A percentile compares a stretch with the other conserved stretches of the same genome.
Conservation (phyloP, 2,113 vertebrate species). For the Balaeniceps rex region DNA sequence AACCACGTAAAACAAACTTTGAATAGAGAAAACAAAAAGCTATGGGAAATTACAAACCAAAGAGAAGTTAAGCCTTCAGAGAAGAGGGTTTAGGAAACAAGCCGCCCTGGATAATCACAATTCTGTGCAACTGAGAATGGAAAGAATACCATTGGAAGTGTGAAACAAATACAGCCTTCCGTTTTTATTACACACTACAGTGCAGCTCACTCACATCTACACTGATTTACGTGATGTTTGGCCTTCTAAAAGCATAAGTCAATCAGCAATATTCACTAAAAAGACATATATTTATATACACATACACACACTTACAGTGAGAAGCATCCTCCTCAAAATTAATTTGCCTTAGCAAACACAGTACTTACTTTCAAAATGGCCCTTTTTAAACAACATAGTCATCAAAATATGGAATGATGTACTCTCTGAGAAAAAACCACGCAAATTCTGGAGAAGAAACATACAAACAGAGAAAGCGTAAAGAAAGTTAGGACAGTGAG, state of each 20-base stretch:
- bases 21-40: background rate
- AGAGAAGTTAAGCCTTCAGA: background rate
- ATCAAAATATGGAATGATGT: constrained; percentile 92
- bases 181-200: background rate
- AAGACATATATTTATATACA: background rate
- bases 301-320: background rate
- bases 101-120: background rate
- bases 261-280: background rate
- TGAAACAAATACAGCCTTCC: background rate
- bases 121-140: background rate
- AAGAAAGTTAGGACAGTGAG: background rate
- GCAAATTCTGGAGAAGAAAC: constrained; percentile 75
- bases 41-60: background rate
- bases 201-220: background rate
- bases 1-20: background rate
- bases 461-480: background rate
- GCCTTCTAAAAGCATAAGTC: background rate
- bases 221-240: background rate
- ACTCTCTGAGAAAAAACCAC: constrained; percentile 86
- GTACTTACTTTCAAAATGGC: constrained; percentile 83
- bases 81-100: background rate
- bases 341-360: background rate
- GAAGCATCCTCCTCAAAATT: background rate
- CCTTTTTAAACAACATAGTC: constrained; percentile 90
- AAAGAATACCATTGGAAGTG: background rate